Evolutionary conservation across 2,797 vertebrate genomes (phyloP).

Genomic region (Acanthurus tractus): DNA sequence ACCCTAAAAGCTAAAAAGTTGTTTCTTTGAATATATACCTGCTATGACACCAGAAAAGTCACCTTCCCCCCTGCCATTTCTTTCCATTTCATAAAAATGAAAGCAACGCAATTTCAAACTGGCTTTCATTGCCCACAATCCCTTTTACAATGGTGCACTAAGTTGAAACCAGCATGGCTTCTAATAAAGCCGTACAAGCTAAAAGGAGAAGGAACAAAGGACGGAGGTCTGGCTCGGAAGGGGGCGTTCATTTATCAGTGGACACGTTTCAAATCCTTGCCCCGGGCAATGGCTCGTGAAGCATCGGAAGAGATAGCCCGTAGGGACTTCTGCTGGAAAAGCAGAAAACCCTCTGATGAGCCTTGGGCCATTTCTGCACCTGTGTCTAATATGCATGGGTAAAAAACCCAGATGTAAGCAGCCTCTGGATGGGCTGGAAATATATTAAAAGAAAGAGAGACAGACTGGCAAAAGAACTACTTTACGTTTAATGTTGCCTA

Average conservation of each 20-base stretch:
- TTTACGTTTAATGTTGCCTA: slow-evolving; percentile 33
- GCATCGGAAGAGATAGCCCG: slow-evolving; percentile 59
- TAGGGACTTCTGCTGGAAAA: slow-evolving; percentile 65
- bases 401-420: slow-evolving; percentile 61
- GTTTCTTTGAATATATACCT: slow-evolving; percentile 18
- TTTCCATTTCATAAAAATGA: slow-evolving; percentile 58
- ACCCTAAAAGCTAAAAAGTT: slow-evolving; percentile 5
- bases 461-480: slow-evolving; percentile 13
- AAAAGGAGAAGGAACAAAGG: slow-evolving; percentile 64
- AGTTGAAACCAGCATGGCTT: slow-evolving; percentile 55
- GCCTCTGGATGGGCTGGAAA: slow-evolving; percentile 21
- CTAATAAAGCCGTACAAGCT: slow-evolving; percentile 75
- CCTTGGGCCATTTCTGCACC: slow-evolving; percentile 68
- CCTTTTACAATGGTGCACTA: slow-evolving; percentile 40
- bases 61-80: slow-evolving; percentile 23
- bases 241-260: slow-evolving; percentile 79
- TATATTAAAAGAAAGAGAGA: slow-evolving; percentile 4
- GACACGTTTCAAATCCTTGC: slow-evolving; percentile 77
- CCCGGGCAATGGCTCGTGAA: slow-evolving; percentile 65
- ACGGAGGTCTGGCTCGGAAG: slow-evolving; percentile 50
- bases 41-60: slow-evolving; percentile 19
- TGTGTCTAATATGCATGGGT: slow-evolving; percentile 73
- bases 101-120: slow-evolving; percentile 52
- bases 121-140: slow-evolving; percentile 54
- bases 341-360: slow-evolving; percentile 73